Evolutionary conservation across 2,797 vertebrate species (phyloP).

Genomic region (Danio choprae): DNA sequence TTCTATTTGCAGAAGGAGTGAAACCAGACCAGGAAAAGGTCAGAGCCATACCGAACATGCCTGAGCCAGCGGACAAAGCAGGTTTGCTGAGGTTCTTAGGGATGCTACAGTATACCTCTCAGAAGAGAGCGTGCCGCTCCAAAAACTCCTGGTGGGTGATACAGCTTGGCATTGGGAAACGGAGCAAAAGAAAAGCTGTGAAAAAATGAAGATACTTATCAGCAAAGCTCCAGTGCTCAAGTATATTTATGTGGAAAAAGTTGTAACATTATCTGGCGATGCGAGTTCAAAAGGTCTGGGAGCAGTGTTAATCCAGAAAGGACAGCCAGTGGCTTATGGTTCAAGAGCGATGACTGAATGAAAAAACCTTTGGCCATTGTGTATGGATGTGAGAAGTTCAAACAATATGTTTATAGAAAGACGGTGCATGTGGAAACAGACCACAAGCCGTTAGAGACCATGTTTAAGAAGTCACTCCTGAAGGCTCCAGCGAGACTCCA

Average conservation of each 20-base stretch:
- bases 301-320: too few species aligned
- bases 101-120: too few species aligned
- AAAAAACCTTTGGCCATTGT: too few species aligned
- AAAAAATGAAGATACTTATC: constrained; percentile 17
- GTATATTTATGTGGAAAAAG: constrained; percentile 41
- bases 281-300: constrained; percentile 36
- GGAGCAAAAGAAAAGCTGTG: too few species aligned
- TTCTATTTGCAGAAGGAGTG: constrained; percentile 23
- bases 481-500: constrained; percentile 1
- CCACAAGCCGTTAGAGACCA: background rate
- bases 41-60: constrained; percentile 48
- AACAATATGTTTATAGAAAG: constrained; percentile 35
- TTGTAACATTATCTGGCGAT: constrained; percentile 32
- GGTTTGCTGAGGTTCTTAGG: too few species aligned
- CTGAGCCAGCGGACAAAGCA: constrained; percentile 43
- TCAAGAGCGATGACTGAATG: too few species aligned
- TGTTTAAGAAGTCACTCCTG: background rate
- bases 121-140: too few species aligned
- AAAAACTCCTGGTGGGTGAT: too few species aligned
- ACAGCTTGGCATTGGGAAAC: too few species aligned
- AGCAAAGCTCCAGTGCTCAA: too few species aligned
- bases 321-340: too few species aligned
- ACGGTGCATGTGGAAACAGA: background rate
- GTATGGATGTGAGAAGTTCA: constrained; percentile 50
- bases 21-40: constrained; percentile 45